Conservation (phyloP, 2,797 vertebrate genomes). For the Lophius americanus region DNA sequence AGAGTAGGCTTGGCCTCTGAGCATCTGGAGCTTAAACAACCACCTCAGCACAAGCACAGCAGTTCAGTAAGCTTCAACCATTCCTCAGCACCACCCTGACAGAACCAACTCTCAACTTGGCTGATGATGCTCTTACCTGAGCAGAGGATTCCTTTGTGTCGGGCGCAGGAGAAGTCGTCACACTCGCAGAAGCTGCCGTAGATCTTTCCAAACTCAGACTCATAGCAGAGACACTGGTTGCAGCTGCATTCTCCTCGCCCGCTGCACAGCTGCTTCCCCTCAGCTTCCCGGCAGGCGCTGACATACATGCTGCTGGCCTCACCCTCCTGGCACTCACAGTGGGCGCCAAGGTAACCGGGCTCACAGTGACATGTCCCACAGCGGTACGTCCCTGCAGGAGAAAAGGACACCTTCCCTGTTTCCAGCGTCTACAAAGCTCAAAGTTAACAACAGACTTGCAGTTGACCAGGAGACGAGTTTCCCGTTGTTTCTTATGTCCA, state of each 20-base stretch:
- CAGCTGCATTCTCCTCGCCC: constrained; percentile 96
- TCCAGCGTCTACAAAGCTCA: not conserved
- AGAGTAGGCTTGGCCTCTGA: too few species aligned
- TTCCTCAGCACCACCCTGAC: too few species aligned
- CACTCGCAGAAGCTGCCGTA: constrained; percentile 98
- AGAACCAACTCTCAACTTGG: too few species aligned
- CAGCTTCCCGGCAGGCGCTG: constrained; percentile 89
- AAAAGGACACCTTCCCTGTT: not conserved
- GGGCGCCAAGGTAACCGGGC: constrained; percentile 88
- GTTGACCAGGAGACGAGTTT: too few species aligned
- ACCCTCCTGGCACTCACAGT: constrained; percentile 93
- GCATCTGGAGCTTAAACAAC: not conserved
- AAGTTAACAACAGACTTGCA: not conserved
- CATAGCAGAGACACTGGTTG: constrained; percentile 94
- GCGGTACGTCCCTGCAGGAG: constrained; percentile 81
- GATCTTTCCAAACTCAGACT: constrained; percentile 97
- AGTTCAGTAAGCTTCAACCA: not conserved
- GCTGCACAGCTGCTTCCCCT: constrained; percentile 93
- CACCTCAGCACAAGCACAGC: not conserved
- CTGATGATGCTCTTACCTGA: constrained; percentile 80
- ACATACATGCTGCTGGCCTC: constrained; percentile 80
- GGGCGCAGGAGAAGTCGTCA: constrained; percentile 95
- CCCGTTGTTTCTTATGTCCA: too few species aligned
- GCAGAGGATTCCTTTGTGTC: constrained; percentile 96
- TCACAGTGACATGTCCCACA: constrained; percentile 91